Evolutionary conservation across 2,113 vertebrate genomes (phyloP).

Genomic region (Chaenogobius annularis): DNA sequence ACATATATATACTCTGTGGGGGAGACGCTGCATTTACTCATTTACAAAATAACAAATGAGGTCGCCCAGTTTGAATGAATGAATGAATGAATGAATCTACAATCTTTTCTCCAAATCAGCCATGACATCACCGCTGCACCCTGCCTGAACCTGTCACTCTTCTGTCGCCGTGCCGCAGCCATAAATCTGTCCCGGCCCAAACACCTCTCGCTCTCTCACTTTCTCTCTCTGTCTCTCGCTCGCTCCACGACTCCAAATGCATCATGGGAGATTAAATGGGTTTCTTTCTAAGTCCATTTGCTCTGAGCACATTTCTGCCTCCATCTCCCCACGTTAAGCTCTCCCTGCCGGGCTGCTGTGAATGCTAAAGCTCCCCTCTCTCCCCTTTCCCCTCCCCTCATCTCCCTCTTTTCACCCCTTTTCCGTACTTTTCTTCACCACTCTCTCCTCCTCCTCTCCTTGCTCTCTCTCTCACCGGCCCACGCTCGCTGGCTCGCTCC

Average conservation of each 20-base stretch:
- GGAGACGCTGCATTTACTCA: too few relatives aligned
- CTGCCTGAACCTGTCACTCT: not conserved
- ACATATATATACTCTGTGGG: too few relatives aligned
- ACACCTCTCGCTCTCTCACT: not conserved
- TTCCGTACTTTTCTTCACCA: too few relatives aligned
- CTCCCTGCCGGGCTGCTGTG: slow-evolving; percentile 62
- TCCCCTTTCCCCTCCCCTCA: not conserved
- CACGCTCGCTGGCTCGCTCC: not conserved
- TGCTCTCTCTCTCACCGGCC: not conserved
- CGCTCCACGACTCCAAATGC: slow-evolving; percentile 24
- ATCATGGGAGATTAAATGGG: slow-evolving; percentile 70
- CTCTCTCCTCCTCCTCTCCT: too few relatives aligned
- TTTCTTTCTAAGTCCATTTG: slow-evolving; percentile 73
- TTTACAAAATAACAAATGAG: too few relatives aligned
- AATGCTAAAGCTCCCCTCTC: slow-evolving; percentile 64
- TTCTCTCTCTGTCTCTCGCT: not conserved
- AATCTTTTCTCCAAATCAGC: too few relatives aligned
- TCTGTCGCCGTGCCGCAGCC: not conserved
- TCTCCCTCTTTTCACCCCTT: too few relatives aligned
- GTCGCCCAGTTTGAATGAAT: too few relatives aligned
- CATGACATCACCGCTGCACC: not conserved
- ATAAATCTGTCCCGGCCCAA: slow-evolving; percentile 1
- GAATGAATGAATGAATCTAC: too few relatives aligned
- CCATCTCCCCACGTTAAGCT: slow-evolving; percentile 72
- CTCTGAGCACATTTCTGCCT: slow-evolving; percentile 72